A percentile compares a stretch with the other conserved stretches of the same genome.
Conservation (phyloP, 2,113 vertebrate species). For the Aegypius monachus region DNA sequence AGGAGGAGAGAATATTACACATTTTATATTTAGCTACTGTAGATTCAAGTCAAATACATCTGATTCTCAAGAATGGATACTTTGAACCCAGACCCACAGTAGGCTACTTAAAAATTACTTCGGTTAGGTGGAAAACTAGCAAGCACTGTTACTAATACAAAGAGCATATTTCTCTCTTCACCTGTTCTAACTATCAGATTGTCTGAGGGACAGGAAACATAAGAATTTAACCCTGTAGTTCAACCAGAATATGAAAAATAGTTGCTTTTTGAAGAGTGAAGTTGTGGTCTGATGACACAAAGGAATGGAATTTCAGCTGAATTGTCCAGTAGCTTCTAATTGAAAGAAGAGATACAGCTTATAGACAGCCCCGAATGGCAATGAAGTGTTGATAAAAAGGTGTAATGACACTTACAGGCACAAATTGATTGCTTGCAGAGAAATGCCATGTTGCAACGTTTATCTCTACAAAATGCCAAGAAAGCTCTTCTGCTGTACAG, state of each 20-base stretch:
- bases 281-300: background rate
- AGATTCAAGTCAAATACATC: background rate
- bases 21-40: constrained; percentile 29
- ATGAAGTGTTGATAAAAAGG: background rate
- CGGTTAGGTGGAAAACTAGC: background rate
- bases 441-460: background rate
- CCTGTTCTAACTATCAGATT: background rate
- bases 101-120: background rate
- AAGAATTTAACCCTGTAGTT: background rate
- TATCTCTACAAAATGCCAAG: background rate
- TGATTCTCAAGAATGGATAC: background rate
- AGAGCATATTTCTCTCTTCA: background rate
- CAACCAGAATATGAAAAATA: background rate
- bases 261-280: background rate
- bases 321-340: background rate
- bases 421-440: background rate
- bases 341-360: background rate
- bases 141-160: background rate
- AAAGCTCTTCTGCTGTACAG: background rate
- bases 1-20: background rate
- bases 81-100: background rate
- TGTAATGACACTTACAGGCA: background rate
- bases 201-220: background rate
- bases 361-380: background rate
- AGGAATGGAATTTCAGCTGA: background rate